A percentile compares a stretch with the other conserved stretches of the same genome.
Evolutionary conservation across 2,888 invertebrate genomes (phyloP).

Genomic region (Sussaba pulchella): DNA sequence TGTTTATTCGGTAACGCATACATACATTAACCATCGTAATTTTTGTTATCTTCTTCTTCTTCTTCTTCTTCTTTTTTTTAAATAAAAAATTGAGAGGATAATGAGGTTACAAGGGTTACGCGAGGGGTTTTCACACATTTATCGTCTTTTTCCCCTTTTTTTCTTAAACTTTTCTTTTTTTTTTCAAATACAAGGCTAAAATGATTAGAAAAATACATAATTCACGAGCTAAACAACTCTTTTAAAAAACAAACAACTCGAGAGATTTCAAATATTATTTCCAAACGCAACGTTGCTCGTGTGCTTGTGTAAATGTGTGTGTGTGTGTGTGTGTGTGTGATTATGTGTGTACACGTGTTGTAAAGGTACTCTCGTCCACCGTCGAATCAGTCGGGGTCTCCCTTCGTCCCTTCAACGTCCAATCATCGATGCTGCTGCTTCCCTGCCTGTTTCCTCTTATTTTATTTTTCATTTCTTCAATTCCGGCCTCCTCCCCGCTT

Average conservation of each 20-base stretch:
- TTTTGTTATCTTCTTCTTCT: slow-evolving; percentile 46
- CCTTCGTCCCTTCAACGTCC: background rate
- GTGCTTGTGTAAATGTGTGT: slow-evolving; percentile 50
- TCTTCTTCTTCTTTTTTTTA: slow-evolving; percentile 9
- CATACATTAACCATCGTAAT: slow-evolving; percentile 77
- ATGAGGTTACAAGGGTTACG: slow-evolving; percentile 27
- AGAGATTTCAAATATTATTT: slow-evolving; percentile 62
- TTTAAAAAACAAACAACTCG: slow-evolving; percentile 54
- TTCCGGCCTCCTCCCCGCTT: background rate
- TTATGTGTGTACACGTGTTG: slow-evolving; percentile 14
- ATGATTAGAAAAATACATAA: slow-evolving; percentile 83
- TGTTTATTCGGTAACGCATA: slow-evolving; percentile 83
- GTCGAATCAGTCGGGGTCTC: slow-evolving; percentile 18
- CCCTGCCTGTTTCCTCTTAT: background rate
- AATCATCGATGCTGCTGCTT: slow-evolving; percentile 1
- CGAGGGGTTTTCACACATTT: background rate
- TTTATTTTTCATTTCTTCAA: background rate
- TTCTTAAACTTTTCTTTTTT: slow-evolving; percentile 1
- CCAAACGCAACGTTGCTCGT: slow-evolving; percentile 48
- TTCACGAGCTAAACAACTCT: slow-evolving; percentile 73
- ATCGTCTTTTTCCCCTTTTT: too few species aligned
- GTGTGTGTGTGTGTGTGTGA: slow-evolving; percentile 11
- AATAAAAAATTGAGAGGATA: slow-evolving; percentile 60
- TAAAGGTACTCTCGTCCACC: slow-evolving; percentile 19
- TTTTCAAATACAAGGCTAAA: slow-evolving; percentile 72